Evolutionary conservation across 2,888 invertebrate genomes (phyloP).

Genomic region (Mesochorus sp.): DNA sequence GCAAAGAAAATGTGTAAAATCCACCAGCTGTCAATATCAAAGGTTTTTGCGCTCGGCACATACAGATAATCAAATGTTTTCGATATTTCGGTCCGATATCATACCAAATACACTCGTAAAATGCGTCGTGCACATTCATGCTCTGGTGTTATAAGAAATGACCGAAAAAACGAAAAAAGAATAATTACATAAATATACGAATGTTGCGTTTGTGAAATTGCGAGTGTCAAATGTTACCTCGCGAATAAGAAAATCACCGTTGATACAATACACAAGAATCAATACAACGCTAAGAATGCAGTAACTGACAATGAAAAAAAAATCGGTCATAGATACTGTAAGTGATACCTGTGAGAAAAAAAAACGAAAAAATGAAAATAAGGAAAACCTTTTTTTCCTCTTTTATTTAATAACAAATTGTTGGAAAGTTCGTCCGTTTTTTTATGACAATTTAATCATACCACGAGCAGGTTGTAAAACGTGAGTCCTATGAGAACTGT

Average conservation of each 20-base stretch:
- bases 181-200: too few species aligned
- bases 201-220: too few species aligned
- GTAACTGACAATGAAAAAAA: slow-evolving; percentile 3
- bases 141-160: slow-evolving; percentile 13
- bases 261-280: slow-evolving; percentile 9
- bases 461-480: slow-evolving; percentile 4
- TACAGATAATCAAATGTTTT: slow-evolving; percentile 54
- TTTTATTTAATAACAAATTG: background rate
- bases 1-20: too few species aligned
- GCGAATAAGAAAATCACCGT: slow-evolving; percentile 23
- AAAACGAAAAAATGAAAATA: background rate
- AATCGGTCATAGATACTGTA: background rate
- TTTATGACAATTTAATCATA: background rate
- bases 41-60: too few species aligned
- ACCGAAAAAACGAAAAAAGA: background rate
- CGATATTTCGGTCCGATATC: slow-evolving; percentile 30
- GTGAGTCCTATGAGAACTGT: slow-evolving; percentile 9
- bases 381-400: background rate
- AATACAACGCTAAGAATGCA: background rate
- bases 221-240: slow-evolving; percentile 5
- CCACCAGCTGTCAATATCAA: too few species aligned
- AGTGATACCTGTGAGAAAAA: background rate
- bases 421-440: background rate
- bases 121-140: slow-evolving; percentile 38
- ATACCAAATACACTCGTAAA: slow-evolving; percentile 51